Base-by-base conservation (phyloP, 1,140 invertebrate species). In the Drosophila subobscura region DNA sequence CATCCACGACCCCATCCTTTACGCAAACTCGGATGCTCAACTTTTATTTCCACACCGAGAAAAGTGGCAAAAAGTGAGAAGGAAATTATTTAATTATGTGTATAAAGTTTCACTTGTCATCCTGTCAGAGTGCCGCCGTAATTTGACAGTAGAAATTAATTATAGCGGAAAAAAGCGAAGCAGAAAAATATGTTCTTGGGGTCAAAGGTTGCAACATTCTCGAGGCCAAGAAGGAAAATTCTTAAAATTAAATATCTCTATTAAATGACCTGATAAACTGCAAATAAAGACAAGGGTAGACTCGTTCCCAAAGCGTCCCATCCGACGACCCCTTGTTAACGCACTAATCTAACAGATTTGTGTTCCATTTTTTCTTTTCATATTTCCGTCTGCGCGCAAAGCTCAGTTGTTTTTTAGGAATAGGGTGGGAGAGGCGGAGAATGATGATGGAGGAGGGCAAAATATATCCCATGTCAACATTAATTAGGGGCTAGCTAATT, bases 61-160 rank as follows among this genome's bases (percentile, higher is more conserved):
- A 25, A 66, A 55, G 49, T 75, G 70, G 60, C 52, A 74, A 57
- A 67, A 72, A 72, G 63, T 68, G 29, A 49, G 68, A 68, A 23
- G 47, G 56, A 75, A 79, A 67, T 86, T 85, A 61, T 86, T 81
- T 86, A 85, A 85, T 85, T 85, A 86, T 86, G 83, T 86, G 65
- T 73, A 59, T 75, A 79, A 79, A 84, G 75, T 83, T 85, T 79
- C 50, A 59, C 75, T 75, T 71, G 71, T 71, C 64, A 64, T 65
- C 70, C 56, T 61, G 70, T 72, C 65, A 33, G 55, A 46, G 65
- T 54, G 64, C 50, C 33, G 42, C 66, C 45, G 50, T 70, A 71
- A 60, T 76, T 79, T 79, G 77, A 72, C 72, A 56, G 60, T 65
- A 46, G 37, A 81, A 83, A 81, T 81, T 81, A 81, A 81, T 81